phyloP scores from a whole-genome alignment of 2,888 invertebrate genomes.

The Drosophila kambysellisi region DNA sequence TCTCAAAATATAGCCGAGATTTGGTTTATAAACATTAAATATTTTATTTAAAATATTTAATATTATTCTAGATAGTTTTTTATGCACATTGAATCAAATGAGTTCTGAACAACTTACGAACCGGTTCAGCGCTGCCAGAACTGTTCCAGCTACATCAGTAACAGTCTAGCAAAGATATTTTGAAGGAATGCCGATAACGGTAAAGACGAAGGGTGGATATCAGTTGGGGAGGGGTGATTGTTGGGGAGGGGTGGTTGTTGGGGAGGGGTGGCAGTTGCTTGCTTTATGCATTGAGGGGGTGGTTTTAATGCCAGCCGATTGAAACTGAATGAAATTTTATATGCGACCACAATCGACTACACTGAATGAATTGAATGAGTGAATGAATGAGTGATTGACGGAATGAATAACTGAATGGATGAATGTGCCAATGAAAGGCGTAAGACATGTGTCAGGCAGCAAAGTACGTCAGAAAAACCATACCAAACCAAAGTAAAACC shows the following conservation, averaged over 20 bases:
- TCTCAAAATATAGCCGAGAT: not conserved
- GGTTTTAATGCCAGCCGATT: conserved; percentile 57
- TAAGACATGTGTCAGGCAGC: conserved; percentile 22
- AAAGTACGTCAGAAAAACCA: not conserved
- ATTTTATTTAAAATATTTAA: not conserved
- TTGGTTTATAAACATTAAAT: not conserved
- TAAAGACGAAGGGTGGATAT: conserved; percentile 2
- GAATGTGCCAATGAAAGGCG: conserved; percentile 36
- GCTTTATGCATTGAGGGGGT: conserved; percentile 39
- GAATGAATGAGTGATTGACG: conserved; percentile 18
- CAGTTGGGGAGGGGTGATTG: conserved; percentile 14
- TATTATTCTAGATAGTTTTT: not conserved
- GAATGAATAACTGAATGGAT: conserved; percentile 7
- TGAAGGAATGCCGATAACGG: conserved; percentile 7
- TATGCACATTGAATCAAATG: not conserved
- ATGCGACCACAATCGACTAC: conserved; percentile 47
- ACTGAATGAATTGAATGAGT: conserved; percentile 22
- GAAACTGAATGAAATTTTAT: conserved; percentile 74
- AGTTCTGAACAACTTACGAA: not conserved
- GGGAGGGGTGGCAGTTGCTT: conserved; percentile 31
- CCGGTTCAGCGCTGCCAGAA: not conserved
- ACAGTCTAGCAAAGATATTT: not conserved
- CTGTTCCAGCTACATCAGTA: not conserved
- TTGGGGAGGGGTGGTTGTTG: conserved; percentile 6
- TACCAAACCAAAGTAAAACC: not conserved